Evolutionary conservation across 2,113 vertebrate species (phyloP).

Genomic region (Mohoua ochrocephala): DNA sequence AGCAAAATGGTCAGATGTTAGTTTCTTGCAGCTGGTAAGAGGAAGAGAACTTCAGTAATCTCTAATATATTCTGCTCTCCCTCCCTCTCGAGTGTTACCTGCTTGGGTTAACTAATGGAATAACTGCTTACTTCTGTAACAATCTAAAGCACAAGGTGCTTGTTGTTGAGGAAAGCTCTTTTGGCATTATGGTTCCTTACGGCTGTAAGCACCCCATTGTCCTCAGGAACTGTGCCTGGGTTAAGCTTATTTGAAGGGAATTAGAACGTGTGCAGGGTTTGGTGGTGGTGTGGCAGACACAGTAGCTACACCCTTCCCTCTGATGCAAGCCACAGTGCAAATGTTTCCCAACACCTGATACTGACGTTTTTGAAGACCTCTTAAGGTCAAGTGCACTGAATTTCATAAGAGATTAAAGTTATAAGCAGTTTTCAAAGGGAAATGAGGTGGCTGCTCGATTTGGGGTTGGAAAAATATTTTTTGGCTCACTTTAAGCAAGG

Average conservation of each 20-base stretch:
- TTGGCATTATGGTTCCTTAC: not conserved
- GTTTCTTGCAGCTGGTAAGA: not conserved
- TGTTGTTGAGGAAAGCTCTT: not conserved
- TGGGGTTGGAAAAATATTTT: not conserved
- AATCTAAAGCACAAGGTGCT: not conserved
- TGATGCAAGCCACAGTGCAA: conserved; percentile 29
- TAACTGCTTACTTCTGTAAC: not conserved
- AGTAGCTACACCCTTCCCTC: not conserved
- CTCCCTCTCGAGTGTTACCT: not conserved
- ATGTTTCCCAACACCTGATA: conserved; percentile 1
- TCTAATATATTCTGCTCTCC: not conserved
- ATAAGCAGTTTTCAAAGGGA: not conserved
- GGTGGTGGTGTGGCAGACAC: not conserved
- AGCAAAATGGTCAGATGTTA: not conserved
- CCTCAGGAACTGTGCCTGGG: not conserved
- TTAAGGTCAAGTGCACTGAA: not conserved
- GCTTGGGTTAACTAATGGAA: not conserved
- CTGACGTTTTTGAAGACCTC: conserved; percentile 1
- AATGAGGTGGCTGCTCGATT: not conserved
- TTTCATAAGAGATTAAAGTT: not conserved
- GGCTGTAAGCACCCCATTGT: not conserved
- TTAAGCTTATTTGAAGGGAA: not conserved
- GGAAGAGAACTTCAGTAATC: not conserved
- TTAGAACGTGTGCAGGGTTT: not conserved
- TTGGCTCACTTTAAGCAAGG: not conserved